Percentiles rank a stretch among this genome's conserved stretches.
Evolutionary conservation across 1,140 invertebrate species (phyloP).

Genomic region (Zaprionus africanus): DNA sequence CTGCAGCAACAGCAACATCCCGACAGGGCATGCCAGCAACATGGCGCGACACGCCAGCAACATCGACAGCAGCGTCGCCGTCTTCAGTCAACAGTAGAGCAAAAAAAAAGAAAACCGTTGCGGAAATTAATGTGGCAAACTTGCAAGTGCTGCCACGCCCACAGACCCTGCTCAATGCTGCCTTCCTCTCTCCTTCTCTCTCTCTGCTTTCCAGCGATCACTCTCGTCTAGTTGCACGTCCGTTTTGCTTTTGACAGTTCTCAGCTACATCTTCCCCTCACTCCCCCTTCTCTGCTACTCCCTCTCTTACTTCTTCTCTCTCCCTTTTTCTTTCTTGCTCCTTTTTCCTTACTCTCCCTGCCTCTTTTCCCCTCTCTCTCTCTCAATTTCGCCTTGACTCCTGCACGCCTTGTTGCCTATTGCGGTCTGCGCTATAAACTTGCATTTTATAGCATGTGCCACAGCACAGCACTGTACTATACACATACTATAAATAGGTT

Average conservation of each 20-base stretch:
- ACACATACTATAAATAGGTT: conserved; percentile 68
- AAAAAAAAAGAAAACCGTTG: conserved; percentile 30
- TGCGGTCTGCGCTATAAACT: conserved; percentile 75
- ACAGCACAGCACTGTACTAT: neutral
- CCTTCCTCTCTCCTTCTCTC: neutral
- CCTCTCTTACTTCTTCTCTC: neutral
- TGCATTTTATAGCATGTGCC: conserved; percentile 70
- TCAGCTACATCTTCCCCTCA: conserved; percentile 23
- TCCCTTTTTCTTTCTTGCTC: neutral
- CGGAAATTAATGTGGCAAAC: conserved; percentile 78
- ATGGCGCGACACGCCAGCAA: conserved; percentile 50
- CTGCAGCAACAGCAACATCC: conserved; percentile 26
- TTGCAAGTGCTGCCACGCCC: conserved; percentile 39
- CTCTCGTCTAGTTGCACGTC: conserved; percentile 28
- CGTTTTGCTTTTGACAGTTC: conserved; percentile 60
- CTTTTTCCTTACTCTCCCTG: neutral
- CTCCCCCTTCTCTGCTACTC: neutral
- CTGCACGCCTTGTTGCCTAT: conserved; percentile 38
- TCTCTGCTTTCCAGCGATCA: conserved; percentile 1
- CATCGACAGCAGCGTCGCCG: conserved; percentile 51
- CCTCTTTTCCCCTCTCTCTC: neutral
- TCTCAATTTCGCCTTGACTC: neutral
- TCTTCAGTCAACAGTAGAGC: conserved; percentile 56
- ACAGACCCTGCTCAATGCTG: neutral
- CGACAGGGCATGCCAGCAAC: conserved; percentile 47